Percentiles rank a stretch among this genome's conserved stretches.
Conservation (phyloP, 2,113 vertebrate species). For the Romanogobio albipinnatus region DNA sequence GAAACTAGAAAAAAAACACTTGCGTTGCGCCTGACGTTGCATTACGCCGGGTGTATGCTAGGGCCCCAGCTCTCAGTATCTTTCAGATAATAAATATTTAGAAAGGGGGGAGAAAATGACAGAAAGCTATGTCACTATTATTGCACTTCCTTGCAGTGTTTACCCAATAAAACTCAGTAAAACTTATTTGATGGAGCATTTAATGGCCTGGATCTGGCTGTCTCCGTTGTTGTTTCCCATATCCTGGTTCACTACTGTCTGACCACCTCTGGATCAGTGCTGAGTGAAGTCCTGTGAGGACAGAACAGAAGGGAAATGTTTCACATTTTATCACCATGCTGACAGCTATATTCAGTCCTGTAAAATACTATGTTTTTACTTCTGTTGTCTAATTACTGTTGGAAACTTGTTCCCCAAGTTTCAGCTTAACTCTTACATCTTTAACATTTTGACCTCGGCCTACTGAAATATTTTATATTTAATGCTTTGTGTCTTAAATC, state of each 20-base stretch:
- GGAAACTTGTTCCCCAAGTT: not conserved
- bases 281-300: constrained; percentile 31
- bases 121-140: constrained; percentile 31
- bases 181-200: constrained; percentile 58
- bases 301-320: constrained; percentile 42
- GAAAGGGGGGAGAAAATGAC: no score
- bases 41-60: no score
- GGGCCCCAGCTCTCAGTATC: not conserved
- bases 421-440: not conserved
- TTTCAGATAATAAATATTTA: not conserved
- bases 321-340: constrained; percentile 45
- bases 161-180: constrained; percentile 53
- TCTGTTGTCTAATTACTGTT: constrained; percentile 17
- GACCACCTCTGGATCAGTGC: constrained; percentile 18
- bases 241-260: constrained; percentile 4
- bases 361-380: constrained; percentile 36
- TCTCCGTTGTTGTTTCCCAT: not conserved
- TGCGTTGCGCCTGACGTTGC: no score
- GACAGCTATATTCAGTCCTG: constrained; percentile 55
- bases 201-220: constrained; percentile 47
- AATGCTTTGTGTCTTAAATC: constrained; percentile 1
- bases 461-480: not conserved
- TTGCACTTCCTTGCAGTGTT: constrained; percentile 47
- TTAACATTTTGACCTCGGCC: not conserved
- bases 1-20: no score